Evolutionary conservation across 2,888 invertebrate genomes (phyloP), one percentile per base, ranked within the genome.

Genomic region (Nebria brevicollis): DNA sequence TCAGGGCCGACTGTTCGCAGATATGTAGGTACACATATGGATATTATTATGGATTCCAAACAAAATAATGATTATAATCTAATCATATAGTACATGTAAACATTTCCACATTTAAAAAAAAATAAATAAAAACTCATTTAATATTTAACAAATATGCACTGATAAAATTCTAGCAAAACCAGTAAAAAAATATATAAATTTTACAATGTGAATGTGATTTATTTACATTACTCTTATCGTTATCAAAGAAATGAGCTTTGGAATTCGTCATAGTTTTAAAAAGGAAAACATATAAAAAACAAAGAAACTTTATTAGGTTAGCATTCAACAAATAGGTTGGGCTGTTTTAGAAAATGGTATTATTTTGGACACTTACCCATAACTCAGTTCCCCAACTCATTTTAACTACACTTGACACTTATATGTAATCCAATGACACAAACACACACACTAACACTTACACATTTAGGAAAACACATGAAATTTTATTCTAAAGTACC

Each of bases 321-420:
- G 64, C n/a, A n/a, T 54, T 2, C 13, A 54, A 54, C 13, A 10
- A n/a, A 66, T 54, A 66, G 42, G 66, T 79, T 10, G 82, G 78
- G 79, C 64, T 34, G 80, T 68, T 43, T 42, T 72, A 70, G 72
- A 42, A 73, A 75, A 78, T 20, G 20, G 20, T 20, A 20, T 65
- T 43, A 66, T 76, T 72, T 66, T 20, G 79, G 34, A 77, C 77
- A 87, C 89, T 89, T 86, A 89, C 90, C 90, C 90, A 90, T 85
- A 90, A 88, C 86, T 90, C 90, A 85, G 88, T 89, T 84, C 90
- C 90, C 90, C 90, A 90, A 87, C 89, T 89, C 89, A 89, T 89
- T 85, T 86, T 88, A 11, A 73, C 42, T 41, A 43, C 43, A 26
- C 73, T 42, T 43, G 41, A 43, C 41, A 73, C 73, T 89, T 77